Evolutionary conservation across 53 echinoderm and acorn worm species (phyloP), one percentile per base, ranked within the genome.

Genomic region (Antedon mediterranea): DNA sequence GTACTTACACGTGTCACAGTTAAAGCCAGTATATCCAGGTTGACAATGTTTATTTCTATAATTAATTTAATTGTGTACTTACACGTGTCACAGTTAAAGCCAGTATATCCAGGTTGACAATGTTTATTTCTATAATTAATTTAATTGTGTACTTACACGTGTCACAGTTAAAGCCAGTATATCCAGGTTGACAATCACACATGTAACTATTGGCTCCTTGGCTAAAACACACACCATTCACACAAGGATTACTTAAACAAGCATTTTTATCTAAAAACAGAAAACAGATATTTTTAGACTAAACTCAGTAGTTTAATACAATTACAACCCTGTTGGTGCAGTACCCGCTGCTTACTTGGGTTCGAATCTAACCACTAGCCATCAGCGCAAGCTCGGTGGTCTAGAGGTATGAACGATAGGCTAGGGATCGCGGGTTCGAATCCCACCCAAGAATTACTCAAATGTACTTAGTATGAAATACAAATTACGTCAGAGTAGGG

Each of bases 1-100:
- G 37, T 37, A 33, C 85, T 82, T 82, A 90, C 91, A 75, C 43
- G 29, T 80, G 80, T 88, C 88, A 79, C 91, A 90, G 57, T 83
- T 82, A 43, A 70, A 3, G 30, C 91, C 91, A 14, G 77, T 82
- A 43, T 77, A 85, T 33, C 80, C 88, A 31, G 71, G 41, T 0
- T 74, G 31, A 77, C 91, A 90, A 37, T 43, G n/a, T n/a, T n/a
- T n/a, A n/a, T n/a, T n/a, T n/a, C n/a, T n/a, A n/a, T n/a, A n/a
- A n/a, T n/a, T n/a, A 73, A 73, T 23, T 18, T 23, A 28, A 73
- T n/a, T n/a, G n/a, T 73, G 28, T 28, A 29, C 13, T 29, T 18
- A 9, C 11, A 23, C 20, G 13, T 18, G 18, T 28, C 15, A 23
- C 15, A 73, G 11, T 13, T 27, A 28, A 23, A 28, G 20, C 28